Percentiles rank a stretch among this genome's conserved stretches.
Conservation (phyloP, 1,140 invertebrate species). For the Orius laevigatus region DNA sequence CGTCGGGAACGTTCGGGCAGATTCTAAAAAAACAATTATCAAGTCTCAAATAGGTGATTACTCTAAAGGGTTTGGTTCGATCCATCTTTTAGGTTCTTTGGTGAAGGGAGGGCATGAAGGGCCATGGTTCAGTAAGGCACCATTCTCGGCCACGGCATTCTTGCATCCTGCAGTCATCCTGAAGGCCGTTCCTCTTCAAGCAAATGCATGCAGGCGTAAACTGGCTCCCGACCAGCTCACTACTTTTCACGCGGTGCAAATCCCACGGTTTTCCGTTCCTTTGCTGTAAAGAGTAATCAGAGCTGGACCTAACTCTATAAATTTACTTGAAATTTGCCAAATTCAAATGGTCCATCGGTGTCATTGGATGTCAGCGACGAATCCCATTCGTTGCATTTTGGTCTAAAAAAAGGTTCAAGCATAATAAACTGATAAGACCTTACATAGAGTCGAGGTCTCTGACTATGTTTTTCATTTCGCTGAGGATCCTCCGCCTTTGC, state of each 20-base stretch:
- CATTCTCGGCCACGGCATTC: constrained; percentile 47
- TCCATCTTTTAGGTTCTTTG: neutral
- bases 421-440: neutral
- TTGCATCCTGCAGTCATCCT: constrained; percentile 49
- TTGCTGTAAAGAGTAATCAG: neutral
- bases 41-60: neutral
- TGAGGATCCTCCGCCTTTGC: constrained; percentile 8
- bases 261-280: constrained; percentile 12
- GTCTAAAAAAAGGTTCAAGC: constrained; percentile 1
- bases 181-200: constrained; percentile 52
- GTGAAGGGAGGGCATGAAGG: constrained; percentile 38
- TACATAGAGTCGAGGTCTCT: constrained; percentile 9
- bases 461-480: constrained; percentile 10
- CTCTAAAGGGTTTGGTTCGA: constrained; percentile 1
- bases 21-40: neutral
- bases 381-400: constrained; percentile 14
- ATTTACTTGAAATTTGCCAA: constrained; percentile 13
- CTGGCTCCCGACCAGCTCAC: constrained; percentile 45
- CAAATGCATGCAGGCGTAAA: constrained; percentile 52
- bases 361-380: constrained; percentile 8
- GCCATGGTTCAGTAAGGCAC: constrained; percentile 46
- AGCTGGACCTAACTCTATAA: too few relatives aligned
- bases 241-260: constrained; percentile 35
- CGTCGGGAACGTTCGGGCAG: neutral
- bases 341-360: constrained; percentile 13